These are phyloP conservation scores for Pseudococcus viburni DNA, from an alignment of 2,888 invertebrate species.

Conservation along the genomic window DNA sequence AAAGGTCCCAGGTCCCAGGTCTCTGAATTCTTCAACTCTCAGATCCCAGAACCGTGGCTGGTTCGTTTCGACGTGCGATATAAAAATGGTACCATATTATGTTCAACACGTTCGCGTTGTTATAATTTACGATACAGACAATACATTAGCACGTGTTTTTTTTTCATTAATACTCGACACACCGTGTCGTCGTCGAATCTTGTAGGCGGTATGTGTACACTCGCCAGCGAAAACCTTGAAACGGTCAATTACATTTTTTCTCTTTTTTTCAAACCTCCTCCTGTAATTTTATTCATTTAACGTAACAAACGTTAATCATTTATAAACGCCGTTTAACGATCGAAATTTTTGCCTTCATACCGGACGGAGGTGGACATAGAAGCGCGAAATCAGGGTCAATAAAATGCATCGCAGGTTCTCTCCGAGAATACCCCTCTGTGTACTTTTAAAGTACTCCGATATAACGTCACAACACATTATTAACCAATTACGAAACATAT, in stretches of 20 bases:
- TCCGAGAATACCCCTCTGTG: not conserved
- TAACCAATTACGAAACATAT: slow-evolving; percentile 34
- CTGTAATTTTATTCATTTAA: slow-evolving; percentile 18
- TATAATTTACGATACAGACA: slow-evolving; percentile 36
- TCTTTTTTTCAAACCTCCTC: not conserved
- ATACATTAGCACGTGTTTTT: slow-evolving; percentile 45
- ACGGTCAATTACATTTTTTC: slow-evolving; percentile 48
- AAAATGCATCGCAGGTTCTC: slow-evolving; percentile 18
- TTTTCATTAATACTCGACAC: slow-evolving; percentile 30
- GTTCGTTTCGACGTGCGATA: not conserved
- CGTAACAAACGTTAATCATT: slow-evolving; percentile 53
- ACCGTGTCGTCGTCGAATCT: not conserved
- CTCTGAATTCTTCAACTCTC: not conserved
- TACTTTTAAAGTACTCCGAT: slow-evolving; percentile 10
- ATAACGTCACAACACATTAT: not conserved
- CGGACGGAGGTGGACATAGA: not conserved
- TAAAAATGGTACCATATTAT: slow-evolving; percentile 28
- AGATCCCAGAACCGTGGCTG: not conserved
- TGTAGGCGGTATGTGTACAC: slow-evolving; percentile 36
- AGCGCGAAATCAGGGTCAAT: slow-evolving; percentile 12
- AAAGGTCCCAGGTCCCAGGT: not conserved
- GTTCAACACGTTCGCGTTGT: slow-evolving; percentile 28
- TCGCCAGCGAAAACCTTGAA: slow-evolving; percentile 34
- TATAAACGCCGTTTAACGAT: slow-evolving; percentile 10
- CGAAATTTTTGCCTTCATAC: not conserved